These are phyloP conservation scores for Lophius piscatorius DNA, from an alignment of 2,113 vertebrate genomes.

Conservation along the genomic window DNA sequence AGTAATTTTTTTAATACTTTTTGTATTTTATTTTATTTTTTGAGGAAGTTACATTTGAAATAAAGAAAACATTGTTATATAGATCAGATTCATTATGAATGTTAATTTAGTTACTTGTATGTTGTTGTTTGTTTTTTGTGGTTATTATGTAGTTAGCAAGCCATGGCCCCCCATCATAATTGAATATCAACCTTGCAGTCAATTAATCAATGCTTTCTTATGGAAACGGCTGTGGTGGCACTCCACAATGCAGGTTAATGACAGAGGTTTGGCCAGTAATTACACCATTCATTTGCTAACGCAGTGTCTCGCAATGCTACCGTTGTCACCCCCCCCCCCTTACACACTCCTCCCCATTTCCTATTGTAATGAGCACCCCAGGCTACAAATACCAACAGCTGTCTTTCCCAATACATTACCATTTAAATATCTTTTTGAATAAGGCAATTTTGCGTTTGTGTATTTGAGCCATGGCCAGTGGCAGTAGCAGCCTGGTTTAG, in stretches of 20 bases:
- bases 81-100: neutral
- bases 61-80: neutral
- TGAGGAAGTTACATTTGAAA: neutral
- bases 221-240: conserved; percentile 93
- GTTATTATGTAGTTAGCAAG: conserved; percentile 86
- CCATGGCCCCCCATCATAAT: conserved; percentile 86
- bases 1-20: conserved; percentile 1
- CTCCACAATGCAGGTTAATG: conserved; percentile 90
- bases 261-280: conserved; percentile 86
- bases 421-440: conserved; percentile 78
- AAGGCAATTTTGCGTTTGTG: conserved; percentile 66
- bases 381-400: conserved; percentile 86
- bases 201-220: conserved; percentile 95
- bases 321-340: conserved; percentile 50
- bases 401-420: conserved; percentile 77
- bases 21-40: neutral
- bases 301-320: conserved; percentile 87
- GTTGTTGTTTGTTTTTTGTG: conserved; percentile 51
- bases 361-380: conserved; percentile 90
- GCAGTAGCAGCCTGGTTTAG: conserved; percentile 21
- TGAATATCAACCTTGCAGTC: conserved; percentile 89
- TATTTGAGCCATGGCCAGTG: conserved; percentile 53
- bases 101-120: neutral
- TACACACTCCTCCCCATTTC: conserved; percentile 83
- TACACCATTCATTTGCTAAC: conserved; percentile 96